Conservation (phyloP, 2,888 invertebrate genomes). For the Arge pagana region DNA sequence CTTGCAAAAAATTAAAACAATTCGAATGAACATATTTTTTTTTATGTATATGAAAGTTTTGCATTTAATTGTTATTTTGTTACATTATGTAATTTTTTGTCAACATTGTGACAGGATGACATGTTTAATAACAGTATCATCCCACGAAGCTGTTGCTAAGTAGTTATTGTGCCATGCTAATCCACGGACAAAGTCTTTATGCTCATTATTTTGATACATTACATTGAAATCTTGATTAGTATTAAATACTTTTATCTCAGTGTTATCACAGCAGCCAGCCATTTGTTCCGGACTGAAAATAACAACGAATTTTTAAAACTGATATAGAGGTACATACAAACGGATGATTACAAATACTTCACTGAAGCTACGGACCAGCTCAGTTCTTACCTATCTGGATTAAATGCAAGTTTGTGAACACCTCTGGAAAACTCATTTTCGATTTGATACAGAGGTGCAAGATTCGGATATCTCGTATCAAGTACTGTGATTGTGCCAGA, state of each 20-base stretch:
- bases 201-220: slow-evolving; percentile 58
- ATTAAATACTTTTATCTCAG: slow-evolving; percentile 58
- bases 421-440: slow-evolving; percentile 48
- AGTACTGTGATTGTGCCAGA: slow-evolving; percentile 61
- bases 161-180: slow-evolving; percentile 61
- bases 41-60: too few relatives aligned
- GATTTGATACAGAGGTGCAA: slow-evolving; percentile 47
- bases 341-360: not conserved
- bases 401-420: slow-evolving; percentile 56
- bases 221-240: slow-evolving; percentile 46
- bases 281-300: slow-evolving; percentile 51
- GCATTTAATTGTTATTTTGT: too few relatives aligned
- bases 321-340: slow-evolving; percentile 3
- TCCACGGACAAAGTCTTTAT: slow-evolving; percentile 63
- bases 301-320: slow-evolving; percentile 5
- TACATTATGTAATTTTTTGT: too few relatives aligned
- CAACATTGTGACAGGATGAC: slow-evolving; percentile 31
- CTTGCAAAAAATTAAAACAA: too few relatives aligned
- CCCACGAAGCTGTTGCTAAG: slow-evolving; percentile 67
- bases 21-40: too few relatives aligned
- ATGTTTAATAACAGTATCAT: slow-evolving; percentile 58
- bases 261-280: slow-evolving; percentile 61
- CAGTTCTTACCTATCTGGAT: slow-evolving; percentile 42
- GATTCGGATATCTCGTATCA: slow-evolving; percentile 59
- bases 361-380: not conserved